phyloP scores from a whole-genome alignment of 1,140 invertebrate genomes.

The Dolichoris vasculosae region DNA sequence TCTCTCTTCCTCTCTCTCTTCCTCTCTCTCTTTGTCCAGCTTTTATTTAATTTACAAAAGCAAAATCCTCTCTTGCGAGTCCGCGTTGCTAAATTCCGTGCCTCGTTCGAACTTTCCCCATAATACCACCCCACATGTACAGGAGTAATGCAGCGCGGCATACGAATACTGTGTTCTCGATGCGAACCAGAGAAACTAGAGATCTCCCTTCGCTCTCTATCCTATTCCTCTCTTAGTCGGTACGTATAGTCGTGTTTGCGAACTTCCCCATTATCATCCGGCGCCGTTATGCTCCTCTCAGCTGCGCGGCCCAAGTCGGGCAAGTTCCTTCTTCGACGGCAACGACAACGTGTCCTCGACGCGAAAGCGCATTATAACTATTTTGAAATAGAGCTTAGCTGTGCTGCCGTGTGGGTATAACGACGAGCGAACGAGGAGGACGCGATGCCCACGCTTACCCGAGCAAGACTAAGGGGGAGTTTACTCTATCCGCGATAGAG shows the following conservation, averaged over 20 bases:
- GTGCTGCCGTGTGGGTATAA: not conserved
- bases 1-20: not conserved
- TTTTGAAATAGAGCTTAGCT: conserved; percentile 23
- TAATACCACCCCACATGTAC: conserved; percentile 7
- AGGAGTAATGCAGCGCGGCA: not conserved
- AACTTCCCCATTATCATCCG: conserved; percentile 28
- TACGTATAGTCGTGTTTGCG: not conserved
- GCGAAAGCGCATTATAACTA: conserved; percentile 31
- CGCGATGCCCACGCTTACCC: not conserved
- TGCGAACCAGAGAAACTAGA: not conserved
- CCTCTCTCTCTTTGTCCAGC: not conserved
- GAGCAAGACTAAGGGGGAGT: not conserved
- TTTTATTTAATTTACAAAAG: conserved; percentile 30
- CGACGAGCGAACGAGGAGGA: not conserved
- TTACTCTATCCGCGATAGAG: not conserved
- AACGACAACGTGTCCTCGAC: not conserved
- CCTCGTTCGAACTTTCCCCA: conserved; percentile 18
- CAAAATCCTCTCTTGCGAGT: conserved; percentile 12
- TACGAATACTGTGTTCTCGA: not conserved
- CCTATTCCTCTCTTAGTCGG: not conserved
- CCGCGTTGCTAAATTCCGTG: conserved; percentile 2
- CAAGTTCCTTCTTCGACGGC: not conserved
- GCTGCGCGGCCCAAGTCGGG: not conserved
- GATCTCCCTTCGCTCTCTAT: not conserved
- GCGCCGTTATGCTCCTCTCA: not conserved